Conservation (phyloP, 2,113 vertebrate species). For the Pseudopipra pipra region DNA sequence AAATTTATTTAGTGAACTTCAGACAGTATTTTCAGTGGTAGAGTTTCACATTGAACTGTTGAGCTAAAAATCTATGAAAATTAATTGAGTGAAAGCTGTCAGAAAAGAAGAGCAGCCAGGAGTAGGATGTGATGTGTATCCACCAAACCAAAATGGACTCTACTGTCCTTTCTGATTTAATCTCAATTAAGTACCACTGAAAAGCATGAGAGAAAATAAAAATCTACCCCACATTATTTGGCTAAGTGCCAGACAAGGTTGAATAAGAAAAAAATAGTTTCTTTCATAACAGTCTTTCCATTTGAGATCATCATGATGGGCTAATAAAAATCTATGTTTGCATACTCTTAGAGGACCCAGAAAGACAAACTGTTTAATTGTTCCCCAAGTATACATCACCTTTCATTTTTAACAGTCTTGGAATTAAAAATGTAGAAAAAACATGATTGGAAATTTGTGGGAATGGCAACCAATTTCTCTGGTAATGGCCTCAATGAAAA, state of each 20-base stretch:
- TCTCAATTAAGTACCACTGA: not conserved
- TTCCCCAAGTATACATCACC: not conserved
- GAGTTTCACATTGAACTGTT: not conserved
- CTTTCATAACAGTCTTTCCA: not conserved
- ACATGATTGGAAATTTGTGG: not conserved
- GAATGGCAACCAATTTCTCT: not conserved
- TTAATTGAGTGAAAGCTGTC: not conserved
- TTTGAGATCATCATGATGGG: not conserved
- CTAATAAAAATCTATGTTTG: not conserved
- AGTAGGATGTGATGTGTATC: not conserved
- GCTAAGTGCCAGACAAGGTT: not conserved
- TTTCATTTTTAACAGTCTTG: not conserved
- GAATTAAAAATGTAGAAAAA: not conserved
- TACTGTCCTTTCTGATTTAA: not conserved
- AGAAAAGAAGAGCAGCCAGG: not conserved
- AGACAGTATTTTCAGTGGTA: not conserved
- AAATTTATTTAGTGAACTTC: constrained; percentile 21
- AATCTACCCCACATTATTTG: not conserved
- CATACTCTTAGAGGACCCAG: not conserved
- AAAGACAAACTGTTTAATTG: not conserved
- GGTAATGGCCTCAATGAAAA: not conserved
- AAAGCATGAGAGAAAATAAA: not conserved
- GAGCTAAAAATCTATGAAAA: constrained; percentile 24
- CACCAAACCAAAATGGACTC: not conserved
- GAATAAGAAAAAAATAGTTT: not conserved